These are phyloP conservation scores for Tryphoninae sp. DNA, from an alignment of 2,888 invertebrate genomes.

Conservation along the genomic window DNA sequence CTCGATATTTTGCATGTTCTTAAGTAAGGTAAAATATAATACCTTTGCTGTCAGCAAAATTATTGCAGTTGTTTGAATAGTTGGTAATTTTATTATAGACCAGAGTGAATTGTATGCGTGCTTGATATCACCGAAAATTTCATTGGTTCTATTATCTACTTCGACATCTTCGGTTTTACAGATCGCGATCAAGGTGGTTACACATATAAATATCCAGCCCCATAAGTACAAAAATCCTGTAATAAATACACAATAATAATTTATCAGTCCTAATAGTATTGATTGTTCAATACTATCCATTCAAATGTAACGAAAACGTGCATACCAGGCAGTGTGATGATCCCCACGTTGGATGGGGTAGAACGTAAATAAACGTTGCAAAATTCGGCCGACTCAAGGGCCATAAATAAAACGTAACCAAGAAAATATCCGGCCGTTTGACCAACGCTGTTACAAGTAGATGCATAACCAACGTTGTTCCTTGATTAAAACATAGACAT, in stretches of 20 bases:
- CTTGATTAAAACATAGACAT: slow-evolving; percentile 81
- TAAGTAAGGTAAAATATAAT: slow-evolving; percentile 51
- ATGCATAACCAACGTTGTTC: slow-evolving; percentile 98
- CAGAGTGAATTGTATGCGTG: slow-evolving; percentile 92
- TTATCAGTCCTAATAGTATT: background rate
- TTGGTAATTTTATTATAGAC: slow-evolving; percentile 91
- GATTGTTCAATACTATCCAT: background rate
- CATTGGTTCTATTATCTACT: slow-evolving; percentile 78
- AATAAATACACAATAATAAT: slow-evolving; percentile 60
- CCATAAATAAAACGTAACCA: slow-evolving; percentile 97
- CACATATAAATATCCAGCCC: slow-evolving; percentile 94
- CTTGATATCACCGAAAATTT: slow-evolving; percentile 82
- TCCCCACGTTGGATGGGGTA: slow-evolving; percentile 87
- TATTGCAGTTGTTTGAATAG: slow-evolving; percentile 89
- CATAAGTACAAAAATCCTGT: slow-evolving; percentile 96
- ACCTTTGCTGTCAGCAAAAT: slow-evolving; percentile 96
- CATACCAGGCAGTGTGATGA: slow-evolving; percentile 86
- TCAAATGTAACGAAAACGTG: background rate
- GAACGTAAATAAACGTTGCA: slow-evolving; percentile 95
- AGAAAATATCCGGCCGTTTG: slow-evolving; percentile 99
- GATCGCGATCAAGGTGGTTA: slow-evolving; percentile 94
- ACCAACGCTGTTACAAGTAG: slow-evolving; percentile 99
- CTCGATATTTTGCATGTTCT: background rate
- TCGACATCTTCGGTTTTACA: slow-evolving; percentile 90
- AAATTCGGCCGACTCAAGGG: slow-evolving; percentile 97